Base-by-base conservation (phyloP, 2,113 vertebrate species). In the Geococcyx californianus region DNA sequence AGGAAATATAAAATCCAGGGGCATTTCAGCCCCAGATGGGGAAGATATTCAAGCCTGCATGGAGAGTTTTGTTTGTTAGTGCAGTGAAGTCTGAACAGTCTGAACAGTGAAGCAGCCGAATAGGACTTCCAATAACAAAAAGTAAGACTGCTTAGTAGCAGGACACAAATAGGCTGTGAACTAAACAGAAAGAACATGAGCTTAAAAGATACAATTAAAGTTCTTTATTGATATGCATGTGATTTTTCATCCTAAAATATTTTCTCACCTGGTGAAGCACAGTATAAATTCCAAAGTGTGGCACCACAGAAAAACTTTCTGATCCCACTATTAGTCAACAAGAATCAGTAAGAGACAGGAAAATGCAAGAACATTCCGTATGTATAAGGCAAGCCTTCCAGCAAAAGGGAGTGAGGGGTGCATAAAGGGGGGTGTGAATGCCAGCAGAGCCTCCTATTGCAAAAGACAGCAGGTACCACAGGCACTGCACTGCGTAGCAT, bases 401-500 rank as follows among this genome's bases (percentile, higher is more conserved):
- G 9, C 59, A 72, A 84, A 29, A 0, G 3, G 24, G 29, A 87
- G 13, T 5, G 38, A 44, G 5, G n/a, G 59, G 26, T 31, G 24
- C 0, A 3, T 38, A 31, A 7, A 9, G 26, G 31, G 8, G 9
- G 12, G 6, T 5, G 24, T 15, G 25, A 59, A 64, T 4, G 17
- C 49, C 58, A 63, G 3, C 2, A 49, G 40, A 29, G 45, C 11
- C 29, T 56, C 63, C 47, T 21, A 7, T 11, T 29, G 9, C n/a
- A 58, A 38, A 70, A 63, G 62, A 52, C 24, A 52, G 58, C 7
- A 13, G 47, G 60, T 34, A 76, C 28, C 56, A 54, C 11, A 55
- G 69, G 47, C 60, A n/a, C 31, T 11, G 8, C 12, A 6, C n/a
- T 5, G 15, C 60, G 7, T 0, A 3, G 5, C 2, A 6, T 1